Conservation (phyloP, 2,113 vertebrate species). For the Cromileptes altivelis region DNA sequence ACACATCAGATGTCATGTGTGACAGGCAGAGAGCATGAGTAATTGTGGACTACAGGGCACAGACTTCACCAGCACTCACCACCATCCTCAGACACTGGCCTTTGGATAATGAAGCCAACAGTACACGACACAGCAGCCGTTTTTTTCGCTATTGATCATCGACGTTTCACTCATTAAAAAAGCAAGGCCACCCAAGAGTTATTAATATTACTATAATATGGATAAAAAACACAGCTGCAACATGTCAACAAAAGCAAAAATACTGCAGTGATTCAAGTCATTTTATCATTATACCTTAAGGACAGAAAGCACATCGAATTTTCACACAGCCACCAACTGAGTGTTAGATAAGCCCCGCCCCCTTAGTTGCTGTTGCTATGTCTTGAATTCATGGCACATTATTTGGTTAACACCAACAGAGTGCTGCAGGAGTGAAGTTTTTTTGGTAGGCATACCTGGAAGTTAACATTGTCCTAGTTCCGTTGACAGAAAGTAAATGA, state of each 20-base stretch:
- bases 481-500: too few relatives aligned
- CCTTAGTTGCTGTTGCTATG: background rate
- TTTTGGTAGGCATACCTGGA: too few relatives aligned
- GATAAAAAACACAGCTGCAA: background rate
- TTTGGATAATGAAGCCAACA: slow-evolving; percentile 41
- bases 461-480: too few relatives aligned
- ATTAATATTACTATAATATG: background rate
- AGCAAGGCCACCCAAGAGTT: background rate
- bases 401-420: background rate
- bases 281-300: background rate
- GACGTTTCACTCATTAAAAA: background rate
- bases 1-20: slow-evolving; percentile 60
- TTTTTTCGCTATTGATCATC: slow-evolving; percentile 19
- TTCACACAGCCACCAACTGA: background rate
- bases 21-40: slow-evolving; percentile 43
- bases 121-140: background rate
- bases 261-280: background rate
- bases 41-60: slow-evolving; percentile 42
- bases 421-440: background rate
- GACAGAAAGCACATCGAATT: background rate
- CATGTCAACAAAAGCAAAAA: background rate
- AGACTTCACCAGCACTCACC: slow-evolving; percentile 21
- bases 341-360: background rate
- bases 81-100: slow-evolving; percentile 24
- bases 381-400: too few relatives aligned